phyloP scores from a whole-genome alignment of 2,797 vertebrate genomes.

The Enteromius paludinosus region DNA sequence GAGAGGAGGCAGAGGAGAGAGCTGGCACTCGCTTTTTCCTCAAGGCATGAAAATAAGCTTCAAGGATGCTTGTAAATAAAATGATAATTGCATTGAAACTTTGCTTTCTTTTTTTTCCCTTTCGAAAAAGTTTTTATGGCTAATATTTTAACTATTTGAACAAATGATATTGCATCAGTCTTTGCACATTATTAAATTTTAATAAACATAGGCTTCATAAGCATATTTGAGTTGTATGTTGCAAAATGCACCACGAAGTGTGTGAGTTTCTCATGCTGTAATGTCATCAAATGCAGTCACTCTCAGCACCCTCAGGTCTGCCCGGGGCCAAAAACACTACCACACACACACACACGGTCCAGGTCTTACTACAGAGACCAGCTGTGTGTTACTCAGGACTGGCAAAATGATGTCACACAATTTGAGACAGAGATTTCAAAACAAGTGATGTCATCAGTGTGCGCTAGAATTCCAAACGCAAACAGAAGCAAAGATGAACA shows the following conservation, averaged over 20 bases:
- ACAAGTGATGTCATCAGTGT: constrained; percentile 57
- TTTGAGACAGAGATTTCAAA: constrained; percentile 36
- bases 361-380: constrained; percentile 37
- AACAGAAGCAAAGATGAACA: background rate
- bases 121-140: background rate
- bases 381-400: background rate
- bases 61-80: constrained; percentile 36
- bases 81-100: constrained; percentile 18
- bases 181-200: background rate
- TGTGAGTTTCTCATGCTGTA: constrained; percentile 52
- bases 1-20: constrained; percentile 27
- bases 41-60: constrained; percentile 21
- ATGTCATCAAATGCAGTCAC: constrained; percentile 64
- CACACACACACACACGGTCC: constrained; percentile 25
- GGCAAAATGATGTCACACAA: constrained; percentile 56
- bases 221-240: constrained; percentile 25
- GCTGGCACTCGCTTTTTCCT: constrained; percentile 27
- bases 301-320: constrained; percentile 63
- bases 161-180: constrained; percentile 3
- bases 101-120: background rate
- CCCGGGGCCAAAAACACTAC: constrained; percentile 64
- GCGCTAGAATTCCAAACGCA: constrained; percentile 13
- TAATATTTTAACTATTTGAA: constrained; percentile 20
- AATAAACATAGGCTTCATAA: constrained; percentile 24
- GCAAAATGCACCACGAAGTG: constrained; percentile 34